Percentiles rank a stretch among this genome's conserved stretches.
phyloP scores from a whole-genome alignment of 2,797 vertebrate genomes.

The Sylvilagus floridanus region DNA sequence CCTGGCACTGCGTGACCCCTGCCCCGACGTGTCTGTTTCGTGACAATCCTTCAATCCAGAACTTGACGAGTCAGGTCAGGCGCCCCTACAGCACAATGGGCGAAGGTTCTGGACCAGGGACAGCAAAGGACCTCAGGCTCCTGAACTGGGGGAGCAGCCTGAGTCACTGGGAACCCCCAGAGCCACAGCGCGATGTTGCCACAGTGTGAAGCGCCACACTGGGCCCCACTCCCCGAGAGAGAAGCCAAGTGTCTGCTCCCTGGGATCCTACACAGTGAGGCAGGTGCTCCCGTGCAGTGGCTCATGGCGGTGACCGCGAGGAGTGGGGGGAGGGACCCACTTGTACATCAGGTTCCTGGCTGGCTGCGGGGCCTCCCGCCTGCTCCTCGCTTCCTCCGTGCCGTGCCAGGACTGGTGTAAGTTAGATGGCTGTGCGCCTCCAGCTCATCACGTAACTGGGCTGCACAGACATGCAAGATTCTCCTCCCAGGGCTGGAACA shows the following conservation, averaged over 20 bases:
- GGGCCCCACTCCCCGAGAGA: not conserved
- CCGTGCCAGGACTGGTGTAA: not conserved
- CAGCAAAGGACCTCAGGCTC: not conserved
- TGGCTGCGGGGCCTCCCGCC: not conserved
- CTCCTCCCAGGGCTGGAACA: not conserved
- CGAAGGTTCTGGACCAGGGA: not conserved
- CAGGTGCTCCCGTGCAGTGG: not conserved
- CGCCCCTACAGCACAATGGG: not conserved
- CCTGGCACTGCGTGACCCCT: too few relatives aligned
- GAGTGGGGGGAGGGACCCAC: not conserved
- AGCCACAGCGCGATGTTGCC: fast-evolving
- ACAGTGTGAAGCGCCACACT: not conserved
- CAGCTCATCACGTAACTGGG: not conserved
- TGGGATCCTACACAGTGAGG: fast-evolving
- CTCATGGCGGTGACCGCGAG: not conserved
- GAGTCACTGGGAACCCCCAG: not conserved
- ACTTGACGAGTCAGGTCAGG: not conserved
- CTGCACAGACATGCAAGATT: not conserved
- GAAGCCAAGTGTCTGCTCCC: not conserved
- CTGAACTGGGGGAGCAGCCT: not conserved
- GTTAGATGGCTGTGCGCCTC: not conserved
- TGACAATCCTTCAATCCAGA: not conserved
- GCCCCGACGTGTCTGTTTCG: not conserved
- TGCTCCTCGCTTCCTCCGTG: not conserved
- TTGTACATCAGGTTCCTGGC: not conserved